These are phyloP conservation scores for Alectura lathami DNA, from an alignment of 2,113 vertebrate genomes.

Conservation along the genomic window DNA sequence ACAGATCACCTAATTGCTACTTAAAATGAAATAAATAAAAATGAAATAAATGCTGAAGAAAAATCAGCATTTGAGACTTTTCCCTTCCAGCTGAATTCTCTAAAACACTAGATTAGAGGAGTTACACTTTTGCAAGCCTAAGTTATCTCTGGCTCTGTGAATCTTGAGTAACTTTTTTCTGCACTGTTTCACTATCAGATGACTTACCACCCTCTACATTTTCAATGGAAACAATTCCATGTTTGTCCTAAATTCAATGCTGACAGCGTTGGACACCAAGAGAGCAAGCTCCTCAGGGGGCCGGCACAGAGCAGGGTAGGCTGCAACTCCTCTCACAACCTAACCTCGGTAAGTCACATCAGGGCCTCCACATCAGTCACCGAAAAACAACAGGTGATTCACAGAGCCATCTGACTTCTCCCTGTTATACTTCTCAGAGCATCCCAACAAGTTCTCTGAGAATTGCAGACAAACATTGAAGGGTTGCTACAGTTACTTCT, in stretches of 20 bases:
- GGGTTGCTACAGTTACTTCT: background rate
- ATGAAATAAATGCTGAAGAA: no score
- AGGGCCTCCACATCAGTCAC: background rate
- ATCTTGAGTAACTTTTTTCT: background rate
- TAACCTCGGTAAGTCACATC: background rate
- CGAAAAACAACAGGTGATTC: background rate
- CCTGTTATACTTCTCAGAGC: background rate
- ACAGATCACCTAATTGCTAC: background rate
- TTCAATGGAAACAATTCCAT: background rate
- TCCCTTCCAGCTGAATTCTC: background rate
- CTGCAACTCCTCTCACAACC: background rate
- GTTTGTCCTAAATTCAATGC: background rate
- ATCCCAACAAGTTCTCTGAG: background rate
- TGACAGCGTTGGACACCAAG: background rate
- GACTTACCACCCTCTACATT: background rate
- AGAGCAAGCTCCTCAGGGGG: background rate
- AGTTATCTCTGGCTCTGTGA: background rate
- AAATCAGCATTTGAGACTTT: background rate
- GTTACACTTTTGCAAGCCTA: background rate
- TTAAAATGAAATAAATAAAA: background rate
- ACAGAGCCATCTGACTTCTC: background rate
- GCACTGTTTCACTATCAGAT: background rate
- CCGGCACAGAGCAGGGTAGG: background rate
- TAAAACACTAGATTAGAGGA: background rate
- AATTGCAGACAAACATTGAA: background rate